A percentile compares a stretch with the other conserved stretches of the same genome.
Evolutionary conservation across 2,113 vertebrate species (phyloP).

Genomic region (Gadus chalcogrammus): DNA sequence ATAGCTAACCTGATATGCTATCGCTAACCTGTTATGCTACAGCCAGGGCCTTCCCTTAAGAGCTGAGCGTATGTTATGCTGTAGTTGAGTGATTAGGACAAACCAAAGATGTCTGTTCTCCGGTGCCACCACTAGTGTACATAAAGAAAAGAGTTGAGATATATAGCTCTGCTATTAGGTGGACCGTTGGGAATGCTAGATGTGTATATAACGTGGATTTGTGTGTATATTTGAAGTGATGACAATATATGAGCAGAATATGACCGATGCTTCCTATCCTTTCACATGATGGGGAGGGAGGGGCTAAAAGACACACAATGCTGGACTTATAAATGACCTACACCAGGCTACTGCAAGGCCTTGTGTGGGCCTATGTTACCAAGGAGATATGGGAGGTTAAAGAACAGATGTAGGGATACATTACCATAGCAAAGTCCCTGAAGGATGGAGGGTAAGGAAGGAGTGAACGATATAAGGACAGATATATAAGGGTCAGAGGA

Average conservation of each 20-base stretch:
- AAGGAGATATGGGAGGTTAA: not conserved
- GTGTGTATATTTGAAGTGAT: slow-evolving; percentile 62
- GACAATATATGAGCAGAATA: not conserved
- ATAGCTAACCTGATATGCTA: too few relatives aligned
- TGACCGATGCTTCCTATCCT: not conserved
- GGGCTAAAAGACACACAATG: too few relatives aligned
- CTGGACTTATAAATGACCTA: too few relatives aligned
- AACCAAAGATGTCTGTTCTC: slow-evolving; percentile 60
- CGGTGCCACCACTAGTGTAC: slow-evolving; percentile 29
- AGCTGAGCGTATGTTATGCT: not conserved
- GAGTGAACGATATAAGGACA: not conserved
- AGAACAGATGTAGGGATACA: not conserved
- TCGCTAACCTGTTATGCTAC: not conserved
- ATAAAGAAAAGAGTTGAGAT: not conserved
- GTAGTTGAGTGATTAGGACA: slow-evolving; percentile 26
- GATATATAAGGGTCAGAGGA: not conserved
- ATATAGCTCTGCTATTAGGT: not conserved
- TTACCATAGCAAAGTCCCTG: not conserved
- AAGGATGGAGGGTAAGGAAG: not conserved
- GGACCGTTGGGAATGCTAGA: not conserved
- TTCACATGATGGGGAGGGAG: slow-evolving; percentile 1
- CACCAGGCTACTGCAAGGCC: too few relatives aligned
- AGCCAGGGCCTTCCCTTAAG: not conserved
- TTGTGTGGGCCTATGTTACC: too few relatives aligned
- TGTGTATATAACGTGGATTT: slow-evolving; percentile 25